A percentile compares a stretch with the other conserved stretches of the same genome.
These are phyloP conservation scores for Ennomos quercinarius DNA, from an alignment of 2,888 invertebrate genomes.

Conservation along the genomic window DNA sequence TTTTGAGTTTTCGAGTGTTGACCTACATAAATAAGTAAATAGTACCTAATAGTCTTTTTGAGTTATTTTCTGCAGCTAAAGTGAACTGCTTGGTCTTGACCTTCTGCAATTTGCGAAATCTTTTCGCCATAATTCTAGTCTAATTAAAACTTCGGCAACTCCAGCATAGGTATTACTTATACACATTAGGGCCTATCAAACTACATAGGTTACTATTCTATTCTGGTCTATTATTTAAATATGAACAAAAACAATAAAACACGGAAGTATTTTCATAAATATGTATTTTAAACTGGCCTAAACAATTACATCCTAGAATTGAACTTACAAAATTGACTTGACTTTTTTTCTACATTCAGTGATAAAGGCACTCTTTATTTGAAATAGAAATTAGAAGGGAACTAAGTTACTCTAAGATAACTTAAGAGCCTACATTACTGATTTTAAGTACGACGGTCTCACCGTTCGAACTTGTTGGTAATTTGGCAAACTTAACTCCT, in stretches of 20 bases:
- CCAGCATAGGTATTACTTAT: too few relatives aligned
- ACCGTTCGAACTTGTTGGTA: constrained; percentile 51
- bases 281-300: constrained; percentile 73
- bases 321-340: constrained; percentile 58
- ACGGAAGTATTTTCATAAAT: constrained; percentile 56
- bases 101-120: too few relatives aligned
- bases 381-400: constrained; percentile 17
- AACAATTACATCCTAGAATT: constrained; percentile 67
- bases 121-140: too few relatives aligned
- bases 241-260: constrained; percentile 40
- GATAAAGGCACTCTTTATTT: constrained; percentile 11
- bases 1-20: too few relatives aligned
- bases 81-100: too few relatives aligned
- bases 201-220: too few relatives aligned
- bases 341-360: constrained; percentile 44
- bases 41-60: too few relatives aligned
- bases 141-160: too few relatives aligned
- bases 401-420: constrained; percentile 1
- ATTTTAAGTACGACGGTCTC: constrained; percentile 51
- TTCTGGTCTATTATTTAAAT: too few relatives aligned
- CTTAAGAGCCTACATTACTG: constrained; percentile 6
- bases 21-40: too few relatives aligned
- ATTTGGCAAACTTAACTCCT: constrained; percentile 41
- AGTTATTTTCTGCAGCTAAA: too few relatives aligned
- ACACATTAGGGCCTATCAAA: too few relatives aligned